A percentile compares a stretch with the other conserved stretches of the same genome.
Conservation (phyloP, 2,113 vertebrate species). For the Candoia aspera region DNA sequence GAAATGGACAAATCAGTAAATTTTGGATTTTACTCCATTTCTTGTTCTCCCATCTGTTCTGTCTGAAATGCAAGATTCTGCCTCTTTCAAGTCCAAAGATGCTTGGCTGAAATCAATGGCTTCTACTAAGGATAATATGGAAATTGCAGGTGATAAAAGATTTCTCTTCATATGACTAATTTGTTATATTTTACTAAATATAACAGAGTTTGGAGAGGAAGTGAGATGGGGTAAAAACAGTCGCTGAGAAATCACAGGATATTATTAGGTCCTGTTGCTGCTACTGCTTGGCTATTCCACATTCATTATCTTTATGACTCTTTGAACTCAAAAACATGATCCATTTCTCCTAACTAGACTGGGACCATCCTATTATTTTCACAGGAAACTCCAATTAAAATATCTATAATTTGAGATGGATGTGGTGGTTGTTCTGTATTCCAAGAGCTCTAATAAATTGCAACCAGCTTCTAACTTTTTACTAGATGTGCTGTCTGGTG, state of each 20-base stretch:
- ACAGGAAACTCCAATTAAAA: not conserved
- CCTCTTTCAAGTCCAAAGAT: not conserved
- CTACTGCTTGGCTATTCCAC: not conserved
- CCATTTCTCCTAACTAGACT: slow-evolving; percentile 22
- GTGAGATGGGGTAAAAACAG: slow-evolving; percentile 37
- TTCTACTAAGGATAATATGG: slow-evolving; percentile 14
- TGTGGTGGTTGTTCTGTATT: not conserved
- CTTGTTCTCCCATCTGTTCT: not conserved
- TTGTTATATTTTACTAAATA: slow-evolving; percentile 49
- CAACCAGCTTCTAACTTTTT: not conserved
- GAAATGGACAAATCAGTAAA: not conserved
- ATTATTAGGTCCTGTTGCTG: not conserved
- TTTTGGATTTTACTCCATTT: not conserved
- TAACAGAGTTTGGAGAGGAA: slow-evolving; percentile 24
- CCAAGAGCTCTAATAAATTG: not conserved
- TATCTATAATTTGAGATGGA: slow-evolving; percentile 23
- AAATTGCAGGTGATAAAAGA: not conserved
- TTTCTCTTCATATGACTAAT: slow-evolving; percentile 10
- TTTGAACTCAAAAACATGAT: not conserved
- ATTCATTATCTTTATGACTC: not conserved
- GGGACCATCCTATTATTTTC: not conserved
- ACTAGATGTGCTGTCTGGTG: not conserved
- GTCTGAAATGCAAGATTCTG: not conserved
- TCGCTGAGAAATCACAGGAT: not conserved
- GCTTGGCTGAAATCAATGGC: not conserved